Percentiles rank a stretch among this genome's conserved stretches.
phyloP scores from a whole-genome alignment of 2,888 invertebrate genomes.

The Sussaba pulchella region DNA sequence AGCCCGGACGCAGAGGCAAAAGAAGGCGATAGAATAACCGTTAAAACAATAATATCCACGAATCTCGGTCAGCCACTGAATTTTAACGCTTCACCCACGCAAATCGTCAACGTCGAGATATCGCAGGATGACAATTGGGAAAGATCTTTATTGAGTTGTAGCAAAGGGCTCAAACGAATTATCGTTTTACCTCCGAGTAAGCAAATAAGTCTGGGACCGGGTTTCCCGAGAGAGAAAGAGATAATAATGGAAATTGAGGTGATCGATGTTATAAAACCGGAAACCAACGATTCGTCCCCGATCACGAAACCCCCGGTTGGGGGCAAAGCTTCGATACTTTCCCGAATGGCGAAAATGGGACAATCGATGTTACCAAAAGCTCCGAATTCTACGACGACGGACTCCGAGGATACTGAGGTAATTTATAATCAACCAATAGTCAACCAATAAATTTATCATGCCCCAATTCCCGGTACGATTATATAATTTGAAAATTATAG shows the following conservation, averaged over 20 bases:
- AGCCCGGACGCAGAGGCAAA: slow-evolving; percentile 68
- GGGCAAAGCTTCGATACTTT: slow-evolving; percentile 85
- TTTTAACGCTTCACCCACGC: slow-evolving; percentile 65
- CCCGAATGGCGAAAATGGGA: slow-evolving; percentile 87
- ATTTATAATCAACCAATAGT: too few relatives aligned
- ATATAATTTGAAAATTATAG: too few relatives aligned
- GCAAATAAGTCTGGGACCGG: slow-evolving; percentile 81
- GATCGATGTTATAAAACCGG: slow-evolving; percentile 69
- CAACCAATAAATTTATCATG: too few relatives aligned
- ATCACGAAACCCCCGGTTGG: slow-evolving; percentile 56
- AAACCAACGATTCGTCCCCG: slow-evolving; percentile 42
- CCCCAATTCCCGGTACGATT: too few relatives aligned
- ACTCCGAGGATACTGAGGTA: slow-evolving; percentile 85
- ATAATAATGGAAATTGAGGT: slow-evolving; percentile 78
- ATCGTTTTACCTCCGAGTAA: slow-evolving; percentile 78
- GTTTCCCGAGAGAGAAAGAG: slow-evolving; percentile 79
- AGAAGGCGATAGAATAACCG: slow-evolving; percentile 74
- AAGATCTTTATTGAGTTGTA: slow-evolving; percentile 73
- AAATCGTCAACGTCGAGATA: slow-evolving; percentile 75
- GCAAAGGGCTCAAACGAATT: slow-evolving; percentile 74
- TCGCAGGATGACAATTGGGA: slow-evolving; percentile 80
- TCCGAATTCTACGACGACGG: slow-evolving; percentile 80
- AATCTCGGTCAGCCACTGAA: slow-evolving; percentile 76
- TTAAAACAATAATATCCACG: slow-evolving; percentile 74
- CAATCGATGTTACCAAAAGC: slow-evolving; percentile 85